Base-by-base conservation (phyloP, 2,797 vertebrate species). In the Rousettus madagascariensis region DNA sequence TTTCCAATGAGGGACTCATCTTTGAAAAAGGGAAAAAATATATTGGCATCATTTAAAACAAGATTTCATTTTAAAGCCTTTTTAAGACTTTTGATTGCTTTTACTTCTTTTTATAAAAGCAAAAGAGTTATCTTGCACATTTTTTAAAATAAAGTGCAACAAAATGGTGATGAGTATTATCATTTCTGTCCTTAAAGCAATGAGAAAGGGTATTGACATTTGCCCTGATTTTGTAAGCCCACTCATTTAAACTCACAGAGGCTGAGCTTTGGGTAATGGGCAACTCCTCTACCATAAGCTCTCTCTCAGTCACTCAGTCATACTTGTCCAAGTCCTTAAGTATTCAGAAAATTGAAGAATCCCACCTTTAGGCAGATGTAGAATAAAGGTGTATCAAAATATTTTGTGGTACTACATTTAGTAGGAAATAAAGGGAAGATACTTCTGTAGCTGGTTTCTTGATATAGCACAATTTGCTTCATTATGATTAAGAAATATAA, bases 81-180 rank as follows among this genome's bases (percentile, higher is more conserved):
- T 36, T 72, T 55, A 82, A 83, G 53, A 71, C 22, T 51, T 51
- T 9, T 65, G 53, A 33, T 41, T 75, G 8, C 7, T 86, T 95
- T 93, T 22, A 77, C 20, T 75, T 86, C 33, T 92, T 80, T 66
- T n/a, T 24, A 66, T 30, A 26, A 85, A 86, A 55, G 26, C n/a
- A 63, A 41, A 46, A 63, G 8, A 24, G 63, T 53, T 46, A 53
- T 11, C 24, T 28, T 38, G 17, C 13, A 30, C 0, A 26, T 74
- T 78, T 94, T 95, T 93, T 55, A 24, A 83, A 88, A 91, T n/a
- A 75, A 84, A 88, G 36, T 79, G 7, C 41, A 84, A 43, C 38
- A 68, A 46, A 92, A 92, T 11, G 28, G 43, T 38, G 19, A 66
- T 75, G 11, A 69, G 8, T 55, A 68, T 59, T 17, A 85, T 11